Evolutionary conservation across 2,888 invertebrate species (phyloP), one percentile per base, ranked within the genome.

Genomic region (Tortrix viridana): DNA sequence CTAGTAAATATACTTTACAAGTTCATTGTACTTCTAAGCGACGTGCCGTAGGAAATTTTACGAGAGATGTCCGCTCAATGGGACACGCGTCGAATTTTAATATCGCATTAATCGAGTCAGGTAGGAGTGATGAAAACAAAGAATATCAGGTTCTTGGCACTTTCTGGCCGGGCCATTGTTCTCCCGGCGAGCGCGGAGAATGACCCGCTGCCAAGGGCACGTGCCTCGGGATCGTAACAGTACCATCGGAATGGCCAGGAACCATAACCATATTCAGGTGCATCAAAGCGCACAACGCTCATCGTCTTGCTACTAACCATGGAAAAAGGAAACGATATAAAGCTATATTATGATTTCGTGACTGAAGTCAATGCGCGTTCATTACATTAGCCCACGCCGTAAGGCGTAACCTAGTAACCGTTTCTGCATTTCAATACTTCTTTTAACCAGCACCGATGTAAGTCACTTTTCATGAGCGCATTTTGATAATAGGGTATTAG

Each of bases 61-160:
- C 78, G 84, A 83, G 83, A 89, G 81, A 87, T 84, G 80, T 83
- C 81, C 84, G 80, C 72, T 75, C 77, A 69, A 67, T 69, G 73
- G 71, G 71, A 85, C 90, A 84, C 74, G 89, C 62, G 63, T 76
- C 79, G 92, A 90, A 92, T 92, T 88, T 90, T 88, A 86, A 92
- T 88, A 79, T 72, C 79, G 70, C 77, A 85, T 89, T 89, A 83
- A 84, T 84, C 80, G 80, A 77, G 67, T 69, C 74, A 74, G 71
- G 74, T 73, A 72, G 71, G 71, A 80, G 71, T 76, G 72, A 80
- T 77, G 71, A 80, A 85, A 84, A 89, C 88, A 90, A 91, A 90
- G 86, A 84, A 77, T 75, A 73, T 70, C 71, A 70, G 78, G 79
- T 82, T 85, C 84, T 79, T 80, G 79, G 78, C 85, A 80, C 81